Percentiles rank a stretch among this genome's conserved stretches.
These are phyloP conservation scores for Augochlora pura DNA, from an alignment of 1,140 invertebrate species.

Conservation along the genomic window DNA sequence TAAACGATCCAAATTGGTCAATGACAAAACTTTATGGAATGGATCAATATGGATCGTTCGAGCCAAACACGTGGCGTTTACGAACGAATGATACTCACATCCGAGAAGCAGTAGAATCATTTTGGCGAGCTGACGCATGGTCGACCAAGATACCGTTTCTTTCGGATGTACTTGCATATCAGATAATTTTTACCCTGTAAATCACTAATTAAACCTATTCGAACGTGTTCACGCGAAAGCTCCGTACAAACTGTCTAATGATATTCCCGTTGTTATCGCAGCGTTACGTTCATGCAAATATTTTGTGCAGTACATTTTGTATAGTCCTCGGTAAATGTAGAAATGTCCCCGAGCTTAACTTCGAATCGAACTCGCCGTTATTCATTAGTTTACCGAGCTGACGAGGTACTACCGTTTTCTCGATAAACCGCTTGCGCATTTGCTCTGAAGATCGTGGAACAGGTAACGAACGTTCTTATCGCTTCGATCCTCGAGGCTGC, in stretches of 20 bases:
- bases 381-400: too few species aligned
- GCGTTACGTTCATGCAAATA: background rate
- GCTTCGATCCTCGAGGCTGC: too few species aligned
- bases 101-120: slow-evolving; percentile 12
- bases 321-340: background rate
- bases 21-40: too few species aligned
- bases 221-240: background rate
- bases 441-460: too few species aligned
- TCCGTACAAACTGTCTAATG: slow-evolving; percentile 1
- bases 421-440: too few species aligned
- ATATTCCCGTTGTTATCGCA: slow-evolving; percentile 10
- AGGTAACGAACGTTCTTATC: too few species aligned
- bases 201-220: background rate
- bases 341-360: too few species aligned
- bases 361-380: too few species aligned
- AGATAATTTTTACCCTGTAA: background rate
- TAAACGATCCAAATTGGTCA: background rate
- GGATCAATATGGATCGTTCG: too few species aligned
- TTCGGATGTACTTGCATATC: background rate
- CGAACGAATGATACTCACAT: slow-evolving; percentile 23
- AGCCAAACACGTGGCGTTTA: too few species aligned
- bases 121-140: background rate
- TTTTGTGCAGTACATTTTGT: too few species aligned
- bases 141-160: background rate
- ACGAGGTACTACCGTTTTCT: too few species aligned